Percentiles rank a stretch among this genome's conserved stretches.
phyloP scores from a whole-genome alignment of 1,140 invertebrate species.

The Linepithema humile region DNA sequence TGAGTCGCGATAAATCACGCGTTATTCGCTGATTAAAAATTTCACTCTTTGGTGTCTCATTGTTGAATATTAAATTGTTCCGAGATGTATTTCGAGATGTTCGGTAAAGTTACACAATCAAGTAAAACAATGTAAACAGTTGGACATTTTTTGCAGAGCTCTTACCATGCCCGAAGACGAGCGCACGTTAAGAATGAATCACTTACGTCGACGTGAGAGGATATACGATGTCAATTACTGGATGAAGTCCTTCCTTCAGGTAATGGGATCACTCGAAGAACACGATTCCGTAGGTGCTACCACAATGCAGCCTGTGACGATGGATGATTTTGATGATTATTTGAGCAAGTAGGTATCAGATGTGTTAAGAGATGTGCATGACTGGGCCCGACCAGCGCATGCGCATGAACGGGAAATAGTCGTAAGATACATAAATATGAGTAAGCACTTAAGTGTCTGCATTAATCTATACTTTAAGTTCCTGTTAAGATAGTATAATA shows the following conservation, averaged over 20 bases:
- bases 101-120: not conserved
- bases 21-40: not conserved
- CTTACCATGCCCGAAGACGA: constrained; percentile 96
- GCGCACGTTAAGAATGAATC: constrained; percentile 93
- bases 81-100: not conserved
- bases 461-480: not conserved
- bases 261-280: constrained; percentile 93
- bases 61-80: not conserved
- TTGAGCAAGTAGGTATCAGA: constrained; percentile 88
- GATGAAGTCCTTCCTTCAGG: constrained; percentile 94
- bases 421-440: constrained; percentile 18
- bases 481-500: not conserved
- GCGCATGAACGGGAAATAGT: constrained; percentile 61
- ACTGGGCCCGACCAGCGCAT: constrained; percentile 81
- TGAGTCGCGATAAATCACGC: not conserved
- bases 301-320: constrained; percentile 92
- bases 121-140: not conserved
- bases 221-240: constrained; percentile 94
- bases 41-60: not conserved
- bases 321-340: constrained; percentile 95
- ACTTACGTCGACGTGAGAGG: constrained; percentile 91
- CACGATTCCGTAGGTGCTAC: constrained; percentile 91
- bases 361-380: constrained; percentile 69
- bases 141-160: constrained; percentile 84
- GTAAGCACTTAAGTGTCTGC: constrained; percentile 1